Conservation (phyloP, 92 coral and sea anemone species). For the Epizoanthus ramosus region DNA sequence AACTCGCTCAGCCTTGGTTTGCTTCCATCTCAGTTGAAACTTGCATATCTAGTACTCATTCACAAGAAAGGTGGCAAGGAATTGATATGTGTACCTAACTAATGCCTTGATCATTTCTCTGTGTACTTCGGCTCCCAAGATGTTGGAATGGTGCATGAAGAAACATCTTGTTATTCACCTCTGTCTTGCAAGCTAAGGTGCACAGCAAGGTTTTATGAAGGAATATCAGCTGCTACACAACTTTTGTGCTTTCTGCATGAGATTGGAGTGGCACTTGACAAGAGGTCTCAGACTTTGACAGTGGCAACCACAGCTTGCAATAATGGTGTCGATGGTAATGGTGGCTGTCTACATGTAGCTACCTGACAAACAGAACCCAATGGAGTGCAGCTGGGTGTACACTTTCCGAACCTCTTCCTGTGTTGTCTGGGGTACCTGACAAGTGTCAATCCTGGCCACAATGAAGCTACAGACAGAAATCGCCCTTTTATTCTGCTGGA, state of each 20-base stretch:
- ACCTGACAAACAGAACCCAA: background rate
- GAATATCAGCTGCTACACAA: background rate
- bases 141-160: background rate
- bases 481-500: background rate
- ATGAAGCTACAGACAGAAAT: slow-evolving; percentile 11
- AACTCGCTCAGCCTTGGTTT: background rate
- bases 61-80: background rate
- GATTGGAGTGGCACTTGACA: background rate
- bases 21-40: background rate
- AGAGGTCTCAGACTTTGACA: background rate
- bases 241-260: background rate
- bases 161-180: background rate
- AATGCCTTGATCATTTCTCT: too few species aligned
- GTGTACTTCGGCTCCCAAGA: too few species aligned
- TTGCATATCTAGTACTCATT: background rate
- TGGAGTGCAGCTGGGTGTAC: background rate
- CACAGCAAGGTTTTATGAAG: background rate
- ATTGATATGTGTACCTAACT: background rate
- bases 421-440: slow-evolving; percentile 23
- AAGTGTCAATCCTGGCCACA: background rate
- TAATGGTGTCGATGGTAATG: too few species aligned
- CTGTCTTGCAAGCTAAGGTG: background rate
- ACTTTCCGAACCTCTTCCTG: slow-evolving; percentile 11
- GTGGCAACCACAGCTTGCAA: too few species aligned
- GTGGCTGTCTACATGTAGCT: too few species aligned